These are phyloP conservation scores for Potorous gilbertii DNA, from an alignment of 2,797 vertebrate genomes.

Conservation along the genomic window DNA sequence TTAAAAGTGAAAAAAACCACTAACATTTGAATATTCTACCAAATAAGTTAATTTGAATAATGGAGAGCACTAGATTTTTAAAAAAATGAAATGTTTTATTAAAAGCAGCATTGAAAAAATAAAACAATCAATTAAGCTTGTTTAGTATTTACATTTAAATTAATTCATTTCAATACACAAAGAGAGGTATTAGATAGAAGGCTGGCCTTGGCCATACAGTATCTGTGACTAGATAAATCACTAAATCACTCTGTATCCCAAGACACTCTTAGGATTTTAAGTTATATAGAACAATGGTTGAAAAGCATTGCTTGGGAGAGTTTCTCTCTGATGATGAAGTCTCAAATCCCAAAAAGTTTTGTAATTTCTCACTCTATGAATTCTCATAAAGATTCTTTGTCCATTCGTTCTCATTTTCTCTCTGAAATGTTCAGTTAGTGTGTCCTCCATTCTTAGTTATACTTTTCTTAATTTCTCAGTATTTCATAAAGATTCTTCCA, in stretches of 20 bases:
- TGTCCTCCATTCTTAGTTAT: neutral
- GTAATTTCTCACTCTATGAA: neutral
- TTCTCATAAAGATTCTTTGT: neutral
- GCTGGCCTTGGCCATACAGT: neutral
- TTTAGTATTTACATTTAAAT: neutral
- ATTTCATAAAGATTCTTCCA: neutral
- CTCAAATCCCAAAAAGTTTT: neutral
- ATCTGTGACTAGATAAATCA: neutral
- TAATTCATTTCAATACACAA: neutral
- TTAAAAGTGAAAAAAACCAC: neutral
- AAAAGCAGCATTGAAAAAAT: neutral
- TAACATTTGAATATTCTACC: neutral
- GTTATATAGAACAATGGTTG: neutral
- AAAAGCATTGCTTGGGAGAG: neutral
- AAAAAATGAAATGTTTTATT: neutral
- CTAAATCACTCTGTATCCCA: neutral
- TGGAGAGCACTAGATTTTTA: neutral
- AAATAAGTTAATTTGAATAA: neutral
- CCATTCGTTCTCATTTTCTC: neutral
- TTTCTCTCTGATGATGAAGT: neutral
- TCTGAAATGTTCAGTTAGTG: neutral
- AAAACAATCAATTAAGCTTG: neutral
- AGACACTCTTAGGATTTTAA: neutral
- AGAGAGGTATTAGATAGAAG: neutral
- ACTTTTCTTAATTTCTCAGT: neutral